A percentile compares a stretch with the other conserved stretches of the same genome.
Evolutionary conservation across 2,113 vertebrate species (phyloP).

Genomic region (Todiramphus chloris): DNA sequence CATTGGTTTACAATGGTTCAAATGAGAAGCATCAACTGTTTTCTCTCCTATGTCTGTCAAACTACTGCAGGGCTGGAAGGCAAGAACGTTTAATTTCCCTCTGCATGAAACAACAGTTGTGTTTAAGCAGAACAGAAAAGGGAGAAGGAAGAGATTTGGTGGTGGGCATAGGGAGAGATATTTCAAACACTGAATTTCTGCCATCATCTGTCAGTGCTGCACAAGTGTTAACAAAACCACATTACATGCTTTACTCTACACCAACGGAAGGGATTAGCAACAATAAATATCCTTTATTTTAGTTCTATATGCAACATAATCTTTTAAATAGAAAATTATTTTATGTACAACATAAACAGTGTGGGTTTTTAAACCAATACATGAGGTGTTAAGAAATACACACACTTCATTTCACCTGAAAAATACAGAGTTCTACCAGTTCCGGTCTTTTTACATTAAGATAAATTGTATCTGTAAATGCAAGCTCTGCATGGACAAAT

Average conservation of each 20-base stretch:
- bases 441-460: not conserved
- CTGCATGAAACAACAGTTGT: not conserved
- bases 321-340: not conserved
- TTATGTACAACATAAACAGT: not conserved
- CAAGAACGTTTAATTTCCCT: conserved; percentile 40
- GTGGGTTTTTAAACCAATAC: not conserved
- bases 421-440: not conserved
- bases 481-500: not conserved
- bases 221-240: not conserved
- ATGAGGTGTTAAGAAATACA: not conserved
- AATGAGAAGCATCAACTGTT: conserved; percentile 47
- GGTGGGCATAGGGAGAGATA: not conserved
- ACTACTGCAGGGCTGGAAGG: conserved; percentile 27
- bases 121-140: not conserved
- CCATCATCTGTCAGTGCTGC: not conserved
- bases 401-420: not conserved
- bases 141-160: not conserved
- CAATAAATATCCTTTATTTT: not conserved
- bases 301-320: not conserved
- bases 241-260: not conserved
- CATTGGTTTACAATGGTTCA: conserved; percentile 62
- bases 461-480: not conserved
- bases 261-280: not conserved
- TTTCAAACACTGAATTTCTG: not conserved
- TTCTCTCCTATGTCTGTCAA: not conserved